Conservation (phyloP, 2,113 vertebrate genomes). For the Platichthys flesus region DNA sequence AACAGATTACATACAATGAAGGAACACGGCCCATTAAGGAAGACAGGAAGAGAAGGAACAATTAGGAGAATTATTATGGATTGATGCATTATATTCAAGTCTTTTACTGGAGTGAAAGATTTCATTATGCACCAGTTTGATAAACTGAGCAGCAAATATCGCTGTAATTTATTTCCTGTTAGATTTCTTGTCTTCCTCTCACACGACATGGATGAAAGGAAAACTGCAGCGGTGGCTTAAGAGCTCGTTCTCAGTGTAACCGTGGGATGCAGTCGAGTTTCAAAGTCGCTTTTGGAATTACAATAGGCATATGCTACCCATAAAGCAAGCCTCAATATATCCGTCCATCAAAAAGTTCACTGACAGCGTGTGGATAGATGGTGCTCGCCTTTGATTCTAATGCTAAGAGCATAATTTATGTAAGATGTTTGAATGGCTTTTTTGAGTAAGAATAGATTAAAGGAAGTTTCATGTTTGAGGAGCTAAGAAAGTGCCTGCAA, state of each 20-base stretch:
- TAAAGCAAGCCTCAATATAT: conserved; percentile 66
- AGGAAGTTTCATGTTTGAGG: conserved; percentile 76
- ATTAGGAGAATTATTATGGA: not conserved
- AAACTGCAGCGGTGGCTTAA: conserved; percentile 8
- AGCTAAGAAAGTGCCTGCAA: conserved; percentile 73
- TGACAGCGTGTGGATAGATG: conserved; percentile 71
- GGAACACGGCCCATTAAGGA: conserved; percentile 22
- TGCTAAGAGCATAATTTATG: conserved; percentile 87
- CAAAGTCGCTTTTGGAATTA: conserved; percentile 64
- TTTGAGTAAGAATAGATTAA: conserved; percentile 83
- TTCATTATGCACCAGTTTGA: conserved; percentile 7
- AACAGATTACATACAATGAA: conserved; percentile 30
- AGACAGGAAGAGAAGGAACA: conserved; percentile 46
- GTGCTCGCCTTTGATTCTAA: conserved; percentile 82
- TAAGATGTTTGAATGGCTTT: conserved; percentile 85
- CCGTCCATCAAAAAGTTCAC: conserved; percentile 80
- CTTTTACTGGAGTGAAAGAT: not conserved
- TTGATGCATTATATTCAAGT: not conserved
- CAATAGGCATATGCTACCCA: conserved; percentile 67
- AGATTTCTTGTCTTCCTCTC: conserved; percentile 23
- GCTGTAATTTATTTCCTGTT: not conserved
- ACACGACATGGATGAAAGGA: conserved; percentile 1
- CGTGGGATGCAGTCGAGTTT: conserved; percentile 45
- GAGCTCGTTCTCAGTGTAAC: conserved; percentile 37
- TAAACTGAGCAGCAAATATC: not conserved